Conservation (phyloP, 2,797 vertebrate species). For the Nannoperca obscura region DNA sequence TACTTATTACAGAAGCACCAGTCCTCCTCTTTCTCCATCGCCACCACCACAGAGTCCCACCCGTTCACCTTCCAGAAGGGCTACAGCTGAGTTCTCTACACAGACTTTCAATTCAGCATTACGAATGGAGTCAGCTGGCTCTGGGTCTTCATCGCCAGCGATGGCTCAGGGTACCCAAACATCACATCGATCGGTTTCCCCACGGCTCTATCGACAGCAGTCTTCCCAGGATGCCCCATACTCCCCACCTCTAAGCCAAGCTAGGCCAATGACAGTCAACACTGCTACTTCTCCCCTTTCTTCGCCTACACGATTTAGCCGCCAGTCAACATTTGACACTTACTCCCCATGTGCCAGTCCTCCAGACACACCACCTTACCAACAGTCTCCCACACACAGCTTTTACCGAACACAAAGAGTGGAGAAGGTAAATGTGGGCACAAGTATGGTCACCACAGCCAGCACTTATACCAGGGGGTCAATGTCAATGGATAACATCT, state of each 20-base stretch:
- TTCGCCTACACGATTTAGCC: slow-evolving; percentile 91
- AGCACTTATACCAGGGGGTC: slow-evolving; percentile 92
- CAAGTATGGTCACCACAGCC: slow-evolving; percentile 86
- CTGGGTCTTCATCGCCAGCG: slow-evolving; percentile 85
- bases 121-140: slow-evolving; percentile 73
- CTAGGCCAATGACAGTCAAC: slow-evolving; percentile 88
- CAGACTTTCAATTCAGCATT: slow-evolving; percentile 89
- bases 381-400: slow-evolving; percentile 85
- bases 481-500: slow-evolving; percentile 96
- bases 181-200: slow-evolving; percentile 85
- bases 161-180: slow-evolving; percentile 95
- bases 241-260: slow-evolving; percentile 89
- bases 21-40: slow-evolving; percentile 93
- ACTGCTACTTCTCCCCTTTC: slow-evolving; percentile 92
- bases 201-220: slow-evolving; percentile 90
- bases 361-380: slow-evolving; percentile 88
- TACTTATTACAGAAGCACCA: slow-evolving; percentile 91
- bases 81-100: slow-evolving; percentile 93
- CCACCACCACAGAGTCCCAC: slow-evolving; percentile 92
- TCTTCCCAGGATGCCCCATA: slow-evolving; percentile 92
- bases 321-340: slow-evolving; percentile 88
- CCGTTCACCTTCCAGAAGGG: slow-evolving; percentile 84
- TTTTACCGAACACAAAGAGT: slow-evolving; percentile 86
- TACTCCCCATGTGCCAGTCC: slow-evolving; percentile 89
- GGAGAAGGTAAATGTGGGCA: slow-evolving; percentile 87